Base-by-base conservation (phyloP, 53 echinoderm and acorn worm genomes). In the Hippasteria phrygiana region DNA sequence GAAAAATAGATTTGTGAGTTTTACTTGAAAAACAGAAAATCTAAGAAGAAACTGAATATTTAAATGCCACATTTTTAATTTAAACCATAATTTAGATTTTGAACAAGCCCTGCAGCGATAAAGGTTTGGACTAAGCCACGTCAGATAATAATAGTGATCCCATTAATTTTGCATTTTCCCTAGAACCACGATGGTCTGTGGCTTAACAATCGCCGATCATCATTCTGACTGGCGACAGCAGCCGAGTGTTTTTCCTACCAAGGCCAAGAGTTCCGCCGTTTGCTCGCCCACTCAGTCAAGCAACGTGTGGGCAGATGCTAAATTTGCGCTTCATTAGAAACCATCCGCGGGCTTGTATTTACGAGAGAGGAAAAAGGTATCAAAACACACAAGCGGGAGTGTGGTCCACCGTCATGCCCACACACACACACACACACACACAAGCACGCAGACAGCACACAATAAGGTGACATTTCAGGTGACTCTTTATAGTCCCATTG, bases 301-400 rank as follows among this genome's bases (percentile, higher is more conserved):
- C 59, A 40, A 41, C 12, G 54, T 51, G 37, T 56, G 78, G 78
- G 78, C 78, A 78, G 78, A 59, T 38, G 78, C 47, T 39, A 55
- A 35, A 78, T 78, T 56, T 78, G 56, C 59, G 78, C 78, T 78
- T 78, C 62, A 78, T 78, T 78, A 59, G 56, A 78, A 78, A 55
- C 59, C 78, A 78, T 78, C 55, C 31, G 38, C 18, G 55, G 55
- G 18, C 33, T 77, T 77, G 51, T 77, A 77, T 54, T 77, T 77
- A 77, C 35, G 77, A 54, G 33, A 54, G 54, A 77, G 26, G 73
- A 18, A 73, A 47, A 62, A 4, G 62, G 54, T 24, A 16, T 56
- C 55, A 78, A 56, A 35, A 59, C 55, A 78, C 29, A 59, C 38
- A 78, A 20, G 12, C 38, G 5, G 26, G 43, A 40, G 73, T 42